Conservation (phyloP, 1,140 invertebrate species). For the Nephila pilipes region DNA sequence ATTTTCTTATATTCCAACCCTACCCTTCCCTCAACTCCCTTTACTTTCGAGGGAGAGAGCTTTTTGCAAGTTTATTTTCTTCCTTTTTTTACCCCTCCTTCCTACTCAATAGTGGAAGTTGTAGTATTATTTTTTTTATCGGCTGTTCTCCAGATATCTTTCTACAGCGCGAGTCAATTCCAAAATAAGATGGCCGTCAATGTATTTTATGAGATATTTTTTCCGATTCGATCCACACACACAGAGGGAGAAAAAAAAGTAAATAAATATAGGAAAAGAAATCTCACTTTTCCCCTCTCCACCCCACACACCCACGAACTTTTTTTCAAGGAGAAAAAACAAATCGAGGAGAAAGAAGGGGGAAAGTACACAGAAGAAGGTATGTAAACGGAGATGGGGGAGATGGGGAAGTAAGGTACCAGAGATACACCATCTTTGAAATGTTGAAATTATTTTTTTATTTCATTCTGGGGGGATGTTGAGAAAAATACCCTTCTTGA, state of each 20-base stretch:
- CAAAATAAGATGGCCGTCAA: conserved; percentile 56
- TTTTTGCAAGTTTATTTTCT: conserved; percentile 65
- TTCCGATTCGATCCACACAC: conserved; percentile 18
- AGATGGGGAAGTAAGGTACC: no score
- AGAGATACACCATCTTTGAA: no score
- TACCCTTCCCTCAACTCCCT: not conserved
- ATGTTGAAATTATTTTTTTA: no score
- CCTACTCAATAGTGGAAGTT: not conserved
- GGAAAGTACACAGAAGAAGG: not conserved
- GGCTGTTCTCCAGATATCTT: conserved; percentile 54
- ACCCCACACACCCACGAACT: no score
- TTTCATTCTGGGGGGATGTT: no score
- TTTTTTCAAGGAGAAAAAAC: no score
- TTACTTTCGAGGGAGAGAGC: conserved; percentile 2
- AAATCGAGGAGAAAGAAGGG: no score
- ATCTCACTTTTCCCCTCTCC: not conserved
- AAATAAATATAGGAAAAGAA: not conserved
- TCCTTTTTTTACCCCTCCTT: not conserved
- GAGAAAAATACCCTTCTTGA: no score
- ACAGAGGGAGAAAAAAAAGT: no score
- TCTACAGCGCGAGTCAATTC: conserved; percentile 54
- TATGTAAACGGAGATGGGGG: not conserved
- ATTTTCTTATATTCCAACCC: conserved; percentile 53
- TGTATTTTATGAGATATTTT: conserved; percentile 71
- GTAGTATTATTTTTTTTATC: conserved; percentile 36